Base-by-base conservation (phyloP, 2,797 vertebrate genomes). In the Sphenodon punctatus region DNA sequence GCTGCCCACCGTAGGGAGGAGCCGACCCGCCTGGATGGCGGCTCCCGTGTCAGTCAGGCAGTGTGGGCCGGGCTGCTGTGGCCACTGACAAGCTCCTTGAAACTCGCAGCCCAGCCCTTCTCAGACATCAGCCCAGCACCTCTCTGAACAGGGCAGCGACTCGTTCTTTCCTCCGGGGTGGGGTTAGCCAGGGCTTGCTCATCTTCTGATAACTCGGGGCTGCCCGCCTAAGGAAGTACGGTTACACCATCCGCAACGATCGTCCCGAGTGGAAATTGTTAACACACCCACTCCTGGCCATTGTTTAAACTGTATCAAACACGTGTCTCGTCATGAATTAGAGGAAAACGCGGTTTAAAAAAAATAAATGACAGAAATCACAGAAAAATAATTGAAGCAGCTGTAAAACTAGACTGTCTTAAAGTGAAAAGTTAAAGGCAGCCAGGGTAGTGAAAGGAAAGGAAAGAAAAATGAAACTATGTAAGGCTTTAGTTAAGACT, bases 401-500 rank as follows among this genome's bases (percentile, higher is more conserved):
- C 71, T 55, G 34, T 1, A 14, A 2, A 23, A 9, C 15, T 17
- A 4, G 12, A 0, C 60, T 53, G 67, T 23, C 8, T 60, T 51
- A 45, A 78, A 38, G 67, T 7, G 14, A 59, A 8, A 25, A 3
- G 23, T 32, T 45, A 3, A 6, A 60, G 6, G 1, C 17, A 4
- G 15, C 8, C 53, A n/a, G n/a, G 49, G 27, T 27, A 53, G 16
- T 8, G 14, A 53, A 56, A 34, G 27, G 8, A 65, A 3, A 30
- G 59, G 30, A 64, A 5, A 17, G 43, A 4, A 7, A 17, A 38
- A 58, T 63, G n/a, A 69, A 76, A 30, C 42, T 67, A 36, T 15
- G 7, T 1, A 19, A 46, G 13, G 59, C 14, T 59, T 43, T 8
- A 0, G 0, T 68, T 32, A 55, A 55, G 9, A 30, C 2, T 16